These are phyloP conservation scores for Corvus moneduloides DNA, from an alignment of 2,113 vertebrate genomes.

Conservation along the genomic window DNA sequence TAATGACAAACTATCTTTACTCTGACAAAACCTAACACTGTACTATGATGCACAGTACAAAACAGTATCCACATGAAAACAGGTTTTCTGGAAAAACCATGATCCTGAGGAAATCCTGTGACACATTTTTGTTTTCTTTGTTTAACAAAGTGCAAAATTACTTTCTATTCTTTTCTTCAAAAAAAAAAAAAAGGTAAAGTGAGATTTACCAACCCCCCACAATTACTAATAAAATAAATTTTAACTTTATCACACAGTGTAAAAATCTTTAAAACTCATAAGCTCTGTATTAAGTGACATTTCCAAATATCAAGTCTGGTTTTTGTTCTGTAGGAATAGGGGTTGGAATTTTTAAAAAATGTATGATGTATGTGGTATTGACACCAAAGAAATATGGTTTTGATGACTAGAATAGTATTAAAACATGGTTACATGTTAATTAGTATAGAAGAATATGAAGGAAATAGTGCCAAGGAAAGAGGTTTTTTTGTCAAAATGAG, in stretches of 20 bases:
- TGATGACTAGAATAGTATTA: not conserved
- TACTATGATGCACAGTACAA: not conserved
- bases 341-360: not conserved
- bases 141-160: not conserved
- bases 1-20: not conserved
- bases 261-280: not conserved
- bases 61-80: not conserved
- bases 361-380: no score
- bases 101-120: not conserved
- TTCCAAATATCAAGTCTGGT: not conserved
- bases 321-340: not conserved
- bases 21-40: not conserved
- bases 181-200: not conserved
- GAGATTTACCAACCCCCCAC: rapidly evolving
- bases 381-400: not conserved
- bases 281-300: not conserved
- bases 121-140: not conserved
- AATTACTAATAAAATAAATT: not conserved
- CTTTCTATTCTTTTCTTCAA: not conserved
- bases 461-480: not conserved
- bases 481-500: not conserved
- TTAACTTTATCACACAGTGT: not conserved
- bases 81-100: not conserved
- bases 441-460: not conserved
- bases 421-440: not conserved